Base-by-base conservation (phyloP, 64 coral and sea anemone species). In the Dendrophyllia cribrosa region DNA sequence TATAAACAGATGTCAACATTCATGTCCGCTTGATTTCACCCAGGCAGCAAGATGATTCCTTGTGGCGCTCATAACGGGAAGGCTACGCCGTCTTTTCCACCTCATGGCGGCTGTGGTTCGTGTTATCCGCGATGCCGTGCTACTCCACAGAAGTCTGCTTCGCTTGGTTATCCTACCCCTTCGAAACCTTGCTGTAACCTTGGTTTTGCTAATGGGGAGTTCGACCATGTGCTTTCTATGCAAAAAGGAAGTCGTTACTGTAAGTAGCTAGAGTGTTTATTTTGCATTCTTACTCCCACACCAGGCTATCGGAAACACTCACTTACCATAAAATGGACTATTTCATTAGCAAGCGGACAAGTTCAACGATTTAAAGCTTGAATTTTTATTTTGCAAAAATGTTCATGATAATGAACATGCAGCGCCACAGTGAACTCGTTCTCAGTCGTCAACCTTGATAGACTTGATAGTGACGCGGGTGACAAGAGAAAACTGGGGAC, bases 171-270 rank as follows among this genome's bases (percentile, higher is more conserved):
- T 56, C 53, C 53, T 12, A 12, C 53, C 7, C 6, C 12, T 12
- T 7, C 53, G 12, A 56, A 56, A 56, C 25, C 51, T 2, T 44
- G 58, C 25, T 34, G 3, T 6, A 58, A 26, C 26, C 55, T 26
- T 80, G 58, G 25, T 17, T 17, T 59, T 44, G 10, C 77, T 9
- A 59, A 19, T 62, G 55, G 58, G 1, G 56, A 60, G 1, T 11
- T 19, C 2, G 55, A 16, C 55, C 53, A 62, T 5, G n/a, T 80
- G 34, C 4, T 60, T 8, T 25, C 22, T 44, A 24, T 13, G 14
- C 77, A 80, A 22, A 80, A 34, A 44, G 55, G 25, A 63, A 80
- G 55, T 61, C 55, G 8, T 79, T 61, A 60, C 43, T 15, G 77
- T 80, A 24, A 80, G 58, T 80, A 43, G 22, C 43, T 15, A 9